phyloP scores from a whole-genome alignment of 2,888 invertebrate species.

The Chalcosyrphus nemorum region DNA sequence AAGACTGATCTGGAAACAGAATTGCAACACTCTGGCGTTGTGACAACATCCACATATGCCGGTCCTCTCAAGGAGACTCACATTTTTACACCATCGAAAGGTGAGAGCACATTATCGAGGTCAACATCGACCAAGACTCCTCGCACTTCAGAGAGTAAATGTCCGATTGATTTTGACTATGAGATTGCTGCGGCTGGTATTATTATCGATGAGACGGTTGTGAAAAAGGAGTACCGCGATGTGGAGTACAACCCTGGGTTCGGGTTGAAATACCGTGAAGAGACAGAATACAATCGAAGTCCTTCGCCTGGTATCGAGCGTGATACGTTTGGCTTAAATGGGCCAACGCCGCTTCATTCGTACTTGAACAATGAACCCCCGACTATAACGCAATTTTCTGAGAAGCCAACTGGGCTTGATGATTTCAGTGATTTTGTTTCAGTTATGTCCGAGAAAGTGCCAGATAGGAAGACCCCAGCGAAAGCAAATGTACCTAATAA shows the following conservation, averaged over 20 bases:
- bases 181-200: conserved; percentile 81
- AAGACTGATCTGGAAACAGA: conserved; percentile 68
- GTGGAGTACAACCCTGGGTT: conserved; percentile 81
- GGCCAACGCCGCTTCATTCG: neutral
- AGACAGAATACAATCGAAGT: conserved; percentile 30
- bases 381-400: neutral
- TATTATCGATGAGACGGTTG: conserved; percentile 81
- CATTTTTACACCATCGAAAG: conserved; percentile 81
- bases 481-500: conserved; percentile 27
- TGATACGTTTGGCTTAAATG: conserved; percentile 9
- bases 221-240: conserved; percentile 82
- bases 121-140: conserved; percentile 43
- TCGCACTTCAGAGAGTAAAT: conserved; percentile 56
- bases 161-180: conserved; percentile 81
- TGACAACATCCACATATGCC: conserved; percentile 77
- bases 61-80: conserved; percentile 82
- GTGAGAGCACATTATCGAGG: conserved; percentile 75
- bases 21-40: conserved; percentile 58
- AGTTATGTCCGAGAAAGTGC: neutral
- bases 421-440: conserved; percentile 41
- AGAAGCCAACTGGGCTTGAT: neutral
- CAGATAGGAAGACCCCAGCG: conserved; percentile 19
- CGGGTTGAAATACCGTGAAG: conserved; percentile 74
- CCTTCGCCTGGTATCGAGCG: conserved; percentile 33
- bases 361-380: conserved; percentile 2